Conservation (phyloP, 2,797 vertebrate genomes). For the Sebastes goodei region DNA sequence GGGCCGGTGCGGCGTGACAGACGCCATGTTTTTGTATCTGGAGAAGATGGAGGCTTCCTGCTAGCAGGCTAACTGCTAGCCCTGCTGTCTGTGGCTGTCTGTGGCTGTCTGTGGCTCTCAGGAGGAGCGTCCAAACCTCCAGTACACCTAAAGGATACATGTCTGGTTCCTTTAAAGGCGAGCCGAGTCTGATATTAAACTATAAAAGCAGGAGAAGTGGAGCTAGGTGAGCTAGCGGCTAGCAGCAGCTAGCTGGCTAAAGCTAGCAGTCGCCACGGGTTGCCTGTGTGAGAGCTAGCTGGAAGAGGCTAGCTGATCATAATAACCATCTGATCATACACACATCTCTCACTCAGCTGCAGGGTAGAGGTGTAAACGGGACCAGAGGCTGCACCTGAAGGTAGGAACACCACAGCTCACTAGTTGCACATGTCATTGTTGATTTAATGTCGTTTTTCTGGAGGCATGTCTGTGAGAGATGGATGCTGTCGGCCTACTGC, state of each 20-base stretch:
- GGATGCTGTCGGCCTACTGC: slow-evolving; percentile 58
- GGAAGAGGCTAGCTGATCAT: slow-evolving; percentile 33
- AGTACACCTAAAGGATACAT: fast-evolving
- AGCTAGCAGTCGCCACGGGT: slow-evolving; percentile 10
- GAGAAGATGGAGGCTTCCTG: slow-evolving; percentile 73
- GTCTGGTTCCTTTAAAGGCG: not conserved
- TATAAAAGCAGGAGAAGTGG: not conserved
- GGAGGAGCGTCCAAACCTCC: not conserved
- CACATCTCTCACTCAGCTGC: not conserved
- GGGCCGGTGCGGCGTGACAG: slow-evolving; percentile 44
- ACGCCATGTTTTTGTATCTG: slow-evolving; percentile 65
- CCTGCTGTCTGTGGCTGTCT: no score
- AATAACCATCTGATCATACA: not conserved
- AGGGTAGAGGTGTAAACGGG: not conserved
- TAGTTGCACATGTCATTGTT: fast-evolving
- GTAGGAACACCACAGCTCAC: slow-evolving; percentile 17
- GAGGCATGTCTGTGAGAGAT: slow-evolving; percentile 11
- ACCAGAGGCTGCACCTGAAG: slow-evolving; percentile 54
- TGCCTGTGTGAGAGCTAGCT: slow-evolving; percentile 18
- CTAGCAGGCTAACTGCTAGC: not conserved
- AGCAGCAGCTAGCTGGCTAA: slow-evolving; percentile 30
- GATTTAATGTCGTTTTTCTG: not conserved
- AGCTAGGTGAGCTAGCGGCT: slow-evolving; percentile 14
- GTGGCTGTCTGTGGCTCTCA: not conserved
- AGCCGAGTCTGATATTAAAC: not conserved